Evolutionary conservation across 2,113 vertebrate genomes (phyloP).

Genomic region (Gallinago undulata): DNA sequence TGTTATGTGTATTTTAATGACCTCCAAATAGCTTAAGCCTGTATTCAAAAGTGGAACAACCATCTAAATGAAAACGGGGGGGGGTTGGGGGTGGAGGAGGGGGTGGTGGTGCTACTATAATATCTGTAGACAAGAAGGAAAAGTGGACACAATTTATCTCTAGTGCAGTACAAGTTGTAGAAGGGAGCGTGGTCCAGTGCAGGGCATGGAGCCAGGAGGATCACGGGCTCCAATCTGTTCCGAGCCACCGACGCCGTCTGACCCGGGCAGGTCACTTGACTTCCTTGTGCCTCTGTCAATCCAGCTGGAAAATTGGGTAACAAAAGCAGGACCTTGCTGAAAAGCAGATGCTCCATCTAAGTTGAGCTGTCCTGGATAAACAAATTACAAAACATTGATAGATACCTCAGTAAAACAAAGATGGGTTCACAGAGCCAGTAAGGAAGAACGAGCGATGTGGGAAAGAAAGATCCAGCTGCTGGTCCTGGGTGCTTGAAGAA

Average conservation of each 20-base stretch:
- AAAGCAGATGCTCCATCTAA: conserved; percentile 55
- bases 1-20: neutral
- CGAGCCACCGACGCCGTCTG: conserved; percentile 2
- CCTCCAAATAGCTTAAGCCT: neutral
- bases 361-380: conserved; percentile 59
- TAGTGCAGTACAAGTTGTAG: neutral
- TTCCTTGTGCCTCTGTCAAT: conserved; percentile 66
- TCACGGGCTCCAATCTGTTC: conserved; percentile 60
- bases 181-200: neutral
- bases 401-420: conserved; percentile 7
- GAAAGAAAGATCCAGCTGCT: neutral
- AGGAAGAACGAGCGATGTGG: neutral
- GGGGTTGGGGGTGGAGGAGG: too few relatives aligned
- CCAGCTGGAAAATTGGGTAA: conserved; percentile 74
- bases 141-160: conserved; percentile 11
- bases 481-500: neutral
- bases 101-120: neutral
- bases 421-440: neutral
- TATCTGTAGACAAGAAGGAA: neutral
- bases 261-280: conserved; percentile 64
- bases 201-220: neutral
- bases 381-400: conserved; percentile 48
- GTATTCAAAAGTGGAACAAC: neutral
- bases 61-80: neutral
- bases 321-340: conserved; percentile 64